phyloP scores from a whole-genome alignment of 2,113 vertebrate species.

The Amphiprion percula region DNA sequence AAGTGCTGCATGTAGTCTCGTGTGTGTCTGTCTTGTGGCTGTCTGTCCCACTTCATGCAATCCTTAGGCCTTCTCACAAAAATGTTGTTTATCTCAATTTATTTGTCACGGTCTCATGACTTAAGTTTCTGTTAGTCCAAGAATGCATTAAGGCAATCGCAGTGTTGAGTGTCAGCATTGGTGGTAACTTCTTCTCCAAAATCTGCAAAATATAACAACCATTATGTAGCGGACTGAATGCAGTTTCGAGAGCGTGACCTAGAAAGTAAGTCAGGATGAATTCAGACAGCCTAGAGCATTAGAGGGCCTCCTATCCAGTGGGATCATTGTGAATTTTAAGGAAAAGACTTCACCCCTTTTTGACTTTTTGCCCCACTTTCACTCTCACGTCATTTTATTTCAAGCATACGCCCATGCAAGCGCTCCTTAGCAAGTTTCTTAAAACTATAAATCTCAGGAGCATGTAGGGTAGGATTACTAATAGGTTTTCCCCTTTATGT shows the following conservation, averaged over 20 bases:
- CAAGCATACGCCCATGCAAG: not conserved
- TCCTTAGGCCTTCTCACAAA: not conserved
- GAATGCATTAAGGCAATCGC: conserved; percentile 36
- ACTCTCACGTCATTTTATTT: not conserved
- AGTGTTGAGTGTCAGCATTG: not conserved
- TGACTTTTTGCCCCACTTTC: not conserved
- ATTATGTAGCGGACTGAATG: not conserved
- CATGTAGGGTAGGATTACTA: not conserved
- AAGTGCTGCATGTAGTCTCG: not conserved
- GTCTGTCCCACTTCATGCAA: conserved; percentile 19
- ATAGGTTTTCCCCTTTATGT: conserved; percentile 8
- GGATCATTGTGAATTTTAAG: not conserved
- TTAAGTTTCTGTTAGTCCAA: conserved; percentile 26
- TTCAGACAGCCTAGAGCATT: not conserved
- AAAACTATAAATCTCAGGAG: not conserved
- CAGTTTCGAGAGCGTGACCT: too few relatives aligned
- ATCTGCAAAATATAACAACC: not conserved
- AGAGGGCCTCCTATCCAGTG: not conserved
- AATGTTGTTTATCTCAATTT: conserved; percentile 33
- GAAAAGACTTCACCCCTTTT: too few relatives aligned
- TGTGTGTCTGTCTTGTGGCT: not conserved
- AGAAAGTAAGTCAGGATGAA: not conserved
- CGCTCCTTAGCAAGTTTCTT: too few relatives aligned
- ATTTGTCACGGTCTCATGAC: conserved; percentile 45
- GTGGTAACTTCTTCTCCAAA: not conserved